Evolutionary conservation across 2,797 vertebrate species (phyloP).

Genomic region (Myotis daubentonii): DNA sequence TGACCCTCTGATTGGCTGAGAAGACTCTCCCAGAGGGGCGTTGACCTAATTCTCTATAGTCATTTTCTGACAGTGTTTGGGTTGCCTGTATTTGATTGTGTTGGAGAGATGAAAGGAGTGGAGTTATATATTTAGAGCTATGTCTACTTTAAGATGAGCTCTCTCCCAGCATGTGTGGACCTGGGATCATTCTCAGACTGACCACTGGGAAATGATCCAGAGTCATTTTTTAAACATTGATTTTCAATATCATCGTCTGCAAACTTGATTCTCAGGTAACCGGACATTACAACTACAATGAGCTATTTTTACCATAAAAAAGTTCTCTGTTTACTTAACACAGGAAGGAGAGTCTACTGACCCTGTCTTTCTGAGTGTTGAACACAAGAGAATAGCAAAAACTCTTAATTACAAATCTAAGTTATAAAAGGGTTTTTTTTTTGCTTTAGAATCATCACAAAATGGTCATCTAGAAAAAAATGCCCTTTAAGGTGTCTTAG

Average conservation of each 20-base stretch:
- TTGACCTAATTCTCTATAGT: constrained; percentile 12
- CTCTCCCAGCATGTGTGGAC: not conserved
- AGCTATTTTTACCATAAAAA: constrained; percentile 43
- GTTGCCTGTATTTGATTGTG: constrained; percentile 47
- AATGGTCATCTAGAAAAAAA: constrained; percentile 6
- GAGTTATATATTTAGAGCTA: not conserved
- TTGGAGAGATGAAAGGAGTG: constrained; percentile 7
- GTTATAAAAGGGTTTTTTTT: not conserved
- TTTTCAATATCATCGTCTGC: constrained; percentile 62
- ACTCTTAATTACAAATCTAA: not conserved
- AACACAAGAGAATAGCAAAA: not conserved
- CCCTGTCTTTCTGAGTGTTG: not conserved
- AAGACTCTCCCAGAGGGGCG: not conserved
- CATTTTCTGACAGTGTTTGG: not conserved
- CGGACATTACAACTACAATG: constrained; percentile 50
- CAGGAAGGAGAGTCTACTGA: not conserved
- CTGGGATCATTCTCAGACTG: not conserved
- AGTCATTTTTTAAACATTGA: constrained; percentile 40
- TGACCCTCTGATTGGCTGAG: not conserved
- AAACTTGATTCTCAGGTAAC: constrained; percentile 61
- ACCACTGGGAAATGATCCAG: constrained; percentile 31
- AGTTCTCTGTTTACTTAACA: not conserved
- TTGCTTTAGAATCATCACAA: not conserved
- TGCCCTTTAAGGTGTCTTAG: not conserved
- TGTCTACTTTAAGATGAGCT: not conserved